Evolutionary conservation across 2,797 vertebrate genomes (phyloP).

Genomic region (Miichthys miiuy): DNA sequence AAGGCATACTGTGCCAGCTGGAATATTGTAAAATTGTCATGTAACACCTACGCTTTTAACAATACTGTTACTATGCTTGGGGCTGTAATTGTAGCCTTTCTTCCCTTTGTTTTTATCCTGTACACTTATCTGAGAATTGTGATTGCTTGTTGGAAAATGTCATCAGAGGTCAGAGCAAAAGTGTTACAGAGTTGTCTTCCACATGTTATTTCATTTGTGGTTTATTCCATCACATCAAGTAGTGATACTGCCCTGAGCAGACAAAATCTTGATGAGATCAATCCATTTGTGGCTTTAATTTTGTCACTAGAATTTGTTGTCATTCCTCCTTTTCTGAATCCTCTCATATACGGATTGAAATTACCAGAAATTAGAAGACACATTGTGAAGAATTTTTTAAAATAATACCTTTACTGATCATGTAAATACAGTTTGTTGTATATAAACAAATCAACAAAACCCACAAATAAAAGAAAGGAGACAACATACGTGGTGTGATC

Average conservation of each 20-base stretch:
- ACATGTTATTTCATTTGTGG: constrained; percentile 52
- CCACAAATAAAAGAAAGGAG: too few species aligned
- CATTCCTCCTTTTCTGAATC: constrained; percentile 70
- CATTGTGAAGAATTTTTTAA: constrained; percentile 27
- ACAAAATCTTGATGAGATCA: constrained; percentile 23
- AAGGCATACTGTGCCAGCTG: constrained; percentile 59
- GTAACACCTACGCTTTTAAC: constrained; percentile 13
- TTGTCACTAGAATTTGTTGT: constrained; percentile 67
- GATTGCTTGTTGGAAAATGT: constrained; percentile 37
- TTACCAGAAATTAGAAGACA: constrained; percentile 60
- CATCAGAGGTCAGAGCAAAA: constrained; percentile 50
- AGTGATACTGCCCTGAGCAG: constrained; percentile 56
- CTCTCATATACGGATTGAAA: constrained; percentile 69
- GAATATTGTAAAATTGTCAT: constrained; percentile 55
- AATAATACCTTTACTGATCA: not conserved
- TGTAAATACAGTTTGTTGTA: not conserved
- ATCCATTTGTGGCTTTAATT: constrained; percentile 50
- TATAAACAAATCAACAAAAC: not conserved
- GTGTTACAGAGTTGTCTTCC: constrained; percentile 59
- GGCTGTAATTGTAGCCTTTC: not conserved
- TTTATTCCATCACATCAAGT: constrained; percentile 40
- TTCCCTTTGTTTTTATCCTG: constrained; percentile 36
- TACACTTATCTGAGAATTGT: constrained; percentile 56
- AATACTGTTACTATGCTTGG: constrained; percentile 24
- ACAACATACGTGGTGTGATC: not conserved